These are phyloP conservation scores for Pseudopleuronectes americanus DNA, from an alignment of 2,797 vertebrate genomes.

Conservation along the genomic window DNA sequence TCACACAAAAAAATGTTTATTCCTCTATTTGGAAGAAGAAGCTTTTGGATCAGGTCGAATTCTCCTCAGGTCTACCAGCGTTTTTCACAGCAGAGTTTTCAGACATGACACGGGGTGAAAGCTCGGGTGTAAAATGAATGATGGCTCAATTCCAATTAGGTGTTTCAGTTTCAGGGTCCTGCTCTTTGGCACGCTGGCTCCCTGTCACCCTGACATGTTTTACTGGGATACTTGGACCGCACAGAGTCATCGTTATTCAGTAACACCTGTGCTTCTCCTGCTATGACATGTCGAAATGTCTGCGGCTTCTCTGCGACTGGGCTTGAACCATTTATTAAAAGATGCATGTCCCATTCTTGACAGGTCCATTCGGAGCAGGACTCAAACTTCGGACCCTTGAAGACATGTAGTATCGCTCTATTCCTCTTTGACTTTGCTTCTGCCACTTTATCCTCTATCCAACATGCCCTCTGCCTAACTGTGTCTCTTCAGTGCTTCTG, in stretches of 20 bases:
- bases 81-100: neutral
- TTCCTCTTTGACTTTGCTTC: no score
- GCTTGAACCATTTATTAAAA: neutral
- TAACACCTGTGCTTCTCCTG: neutral
- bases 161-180: neutral
- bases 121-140: neutral
- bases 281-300: neutral
- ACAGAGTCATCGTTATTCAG: neutral
- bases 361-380: constrained; percentile 7
- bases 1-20: neutral
- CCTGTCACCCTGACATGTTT: constrained; percentile 1
- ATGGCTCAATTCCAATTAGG: neutral
- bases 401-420: no score
- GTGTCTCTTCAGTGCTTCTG: constrained; percentile 13
- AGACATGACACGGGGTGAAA: neutral
- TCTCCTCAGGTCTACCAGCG: neutral
- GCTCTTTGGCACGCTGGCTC: neutral
- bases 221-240: neutral
- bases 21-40: neutral
- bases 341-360: constrained; percentile 11
- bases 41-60: constrained; percentile 6
- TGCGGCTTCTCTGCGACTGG: neutral
- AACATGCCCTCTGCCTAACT: neutral
- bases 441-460: no score
- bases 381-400: constrained; percentile 1